Base-by-base conservation (phyloP, 1,140 invertebrate genomes). In the Drosophila saltans region DNA sequence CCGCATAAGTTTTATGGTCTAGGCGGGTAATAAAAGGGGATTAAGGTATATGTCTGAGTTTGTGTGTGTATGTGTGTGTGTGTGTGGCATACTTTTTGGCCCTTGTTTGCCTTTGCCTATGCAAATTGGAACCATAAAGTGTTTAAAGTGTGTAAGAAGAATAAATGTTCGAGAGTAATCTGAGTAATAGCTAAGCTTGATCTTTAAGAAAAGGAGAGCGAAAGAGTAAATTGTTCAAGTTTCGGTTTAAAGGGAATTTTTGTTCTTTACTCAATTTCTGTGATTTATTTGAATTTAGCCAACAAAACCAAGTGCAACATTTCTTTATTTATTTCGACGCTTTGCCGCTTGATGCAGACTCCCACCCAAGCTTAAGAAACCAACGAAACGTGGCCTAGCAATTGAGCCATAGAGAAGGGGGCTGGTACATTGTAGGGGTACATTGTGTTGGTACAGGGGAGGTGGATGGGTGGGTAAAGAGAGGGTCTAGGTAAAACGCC, bases 1-100 rank as follows among this genome's bases (percentile, higher is more conserved):
- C 45, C 83, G 68, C 84, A 60, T 67, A 83, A 80, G 57, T 59
- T 88, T 86, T 89, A 88, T 88, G 84, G 80, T 84, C 69, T 66
- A 72, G 48, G 68, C 69, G 80, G 45, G 72, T 80, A 74, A 83
- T 89, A 88, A 88, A 88, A 69, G 68, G 72, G 83, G 71, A 89
- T 88, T 88, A 88, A 86, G 65, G 64, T 55, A 52, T 63, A 45
- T 68, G 41, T 58, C 16, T 58, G 43, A 33, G 36, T 58, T 40
- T 63, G 52, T 62, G 41, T 48, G 58, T 52, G 30, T 60, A n/a
- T n/a, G 33, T 36, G 33, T 36, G 33, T 36, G 33, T 36, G 33
- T 36, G 60, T 62, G 33, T 56, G 75, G 78, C 65, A 70, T 72
- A 73, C 72, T 83, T 83, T 71, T 73, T 24, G 45, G 57, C 57